Percentiles rank a stretch among this genome's conserved stretches.
Conservation (phyloP, 1,140 invertebrate species). For the Bombyx mori region DNA sequence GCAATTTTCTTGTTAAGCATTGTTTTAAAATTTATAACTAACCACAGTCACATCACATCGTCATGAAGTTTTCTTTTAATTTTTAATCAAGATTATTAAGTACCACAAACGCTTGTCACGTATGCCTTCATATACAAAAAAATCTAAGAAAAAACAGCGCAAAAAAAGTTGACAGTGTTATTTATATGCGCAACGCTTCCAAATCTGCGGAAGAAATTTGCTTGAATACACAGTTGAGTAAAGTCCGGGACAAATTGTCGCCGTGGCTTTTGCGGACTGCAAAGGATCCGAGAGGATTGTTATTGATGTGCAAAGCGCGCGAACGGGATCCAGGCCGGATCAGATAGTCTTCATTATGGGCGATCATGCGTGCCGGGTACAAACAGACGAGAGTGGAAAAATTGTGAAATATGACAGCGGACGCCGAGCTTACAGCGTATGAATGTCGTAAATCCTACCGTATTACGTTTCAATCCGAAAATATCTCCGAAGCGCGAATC, state of each 20-base stretch:
- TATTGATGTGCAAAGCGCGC: conserved; percentile 43
- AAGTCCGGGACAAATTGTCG: conserved; percentile 44
- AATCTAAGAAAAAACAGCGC: no score
- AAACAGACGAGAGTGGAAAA: conserved; percentile 33
- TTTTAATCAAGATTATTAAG: no score
- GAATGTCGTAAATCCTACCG: conserved; percentile 26
- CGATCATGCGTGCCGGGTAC: conserved; percentile 44
- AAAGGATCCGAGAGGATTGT: conserved; percentile 42
- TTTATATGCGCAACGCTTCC: conserved; percentile 9
- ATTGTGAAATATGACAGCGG: conserved; percentile 38
- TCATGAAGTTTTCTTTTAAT: no score
- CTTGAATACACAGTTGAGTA: conserved; percentile 28
- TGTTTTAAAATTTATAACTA: no score
- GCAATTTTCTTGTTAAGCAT: no score
- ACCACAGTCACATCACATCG: no score
- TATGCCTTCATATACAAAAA: no score
- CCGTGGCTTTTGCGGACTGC: conserved; percentile 32
- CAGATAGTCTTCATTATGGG: conserved; percentile 44
- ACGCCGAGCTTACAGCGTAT: conserved; percentile 25
- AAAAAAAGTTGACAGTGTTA: conserved; percentile 1
- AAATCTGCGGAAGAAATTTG: conserved; percentile 21
- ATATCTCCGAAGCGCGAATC: conserved; percentile 12
- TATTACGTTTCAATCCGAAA: conserved; percentile 21
- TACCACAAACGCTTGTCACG: no score
- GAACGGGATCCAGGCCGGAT: conserved; percentile 16